Evolutionary conservation across 2,113 vertebrate genomes (phyloP).

Genomic region (Dissostichus mawsoni): DNA sequence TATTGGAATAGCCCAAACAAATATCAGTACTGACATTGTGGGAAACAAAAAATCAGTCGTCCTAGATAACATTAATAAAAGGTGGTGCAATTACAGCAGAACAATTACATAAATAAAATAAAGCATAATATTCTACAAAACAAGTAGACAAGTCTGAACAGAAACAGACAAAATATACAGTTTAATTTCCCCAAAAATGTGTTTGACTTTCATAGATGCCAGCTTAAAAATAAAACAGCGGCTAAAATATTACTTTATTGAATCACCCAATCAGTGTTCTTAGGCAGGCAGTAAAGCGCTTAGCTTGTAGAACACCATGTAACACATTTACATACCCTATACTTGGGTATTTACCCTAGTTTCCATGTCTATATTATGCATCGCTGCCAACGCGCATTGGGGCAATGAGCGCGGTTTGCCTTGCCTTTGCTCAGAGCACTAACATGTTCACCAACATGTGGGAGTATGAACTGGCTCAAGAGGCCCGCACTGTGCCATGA

Average conservation of each 20-base stretch:
- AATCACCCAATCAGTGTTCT: neutral
- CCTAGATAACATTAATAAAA: too few species aligned
- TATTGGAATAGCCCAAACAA: neutral
- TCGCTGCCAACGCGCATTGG: slow-evolving; percentile 27
- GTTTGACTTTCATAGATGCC: neutral
- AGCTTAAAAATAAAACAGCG: neutral
- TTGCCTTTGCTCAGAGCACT: slow-evolving; percentile 50
- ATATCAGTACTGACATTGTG: neutral
- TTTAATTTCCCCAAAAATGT: neutral
- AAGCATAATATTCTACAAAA: too few species aligned
- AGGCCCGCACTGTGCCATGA: slow-evolving; percentile 60
- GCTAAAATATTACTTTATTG: neutral
- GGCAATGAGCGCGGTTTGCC: slow-evolving; percentile 41
- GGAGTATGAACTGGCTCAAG: slow-evolving; percentile 68
- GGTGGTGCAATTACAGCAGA: too few species aligned
- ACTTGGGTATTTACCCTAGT: slow-evolving; percentile 24
- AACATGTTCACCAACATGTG: slow-evolving; percentile 67
- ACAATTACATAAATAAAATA: neutral
- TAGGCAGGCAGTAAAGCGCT: slow-evolving; percentile 3
- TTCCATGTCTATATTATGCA: slow-evolving; percentile 19
- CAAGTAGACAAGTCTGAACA: neutral
- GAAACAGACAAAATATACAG: neutral
- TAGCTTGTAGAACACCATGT: neutral
- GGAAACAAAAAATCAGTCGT: neutral
- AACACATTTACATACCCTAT: slow-evolving; percentile 4